Conservation (phyloP, 2,797 vertebrate genomes). For the Calcarius lapponicus region DNA sequence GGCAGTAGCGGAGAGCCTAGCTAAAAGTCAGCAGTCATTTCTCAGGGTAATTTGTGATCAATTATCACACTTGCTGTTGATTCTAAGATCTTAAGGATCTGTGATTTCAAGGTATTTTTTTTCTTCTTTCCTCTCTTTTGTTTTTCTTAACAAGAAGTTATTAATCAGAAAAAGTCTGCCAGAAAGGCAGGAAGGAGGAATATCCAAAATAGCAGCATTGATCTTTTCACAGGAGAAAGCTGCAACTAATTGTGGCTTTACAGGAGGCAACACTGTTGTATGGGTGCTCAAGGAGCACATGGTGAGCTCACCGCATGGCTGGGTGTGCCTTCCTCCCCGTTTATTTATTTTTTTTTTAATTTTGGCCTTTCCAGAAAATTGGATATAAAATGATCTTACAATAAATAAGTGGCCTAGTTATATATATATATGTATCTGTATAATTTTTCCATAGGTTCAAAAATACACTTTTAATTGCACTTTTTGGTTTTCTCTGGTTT, state of each 20-base stretch:
- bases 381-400: background rate
- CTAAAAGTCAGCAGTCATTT: background rate
- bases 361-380: background rate
- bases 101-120: background rate
- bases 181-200: background rate
- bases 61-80: background rate
- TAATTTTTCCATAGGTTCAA: background rate
- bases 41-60: background rate
- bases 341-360: background rate
- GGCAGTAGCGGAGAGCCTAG: background rate
- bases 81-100: background rate
- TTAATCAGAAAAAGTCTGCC: background rate
- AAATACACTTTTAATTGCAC: background rate
- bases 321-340: background rate
- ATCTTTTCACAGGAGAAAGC: background rate
- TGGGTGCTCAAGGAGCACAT: background rate
- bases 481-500: background rate
- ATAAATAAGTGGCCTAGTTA: background rate
- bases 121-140: accelerated
- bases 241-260: background rate
- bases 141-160: background rate
- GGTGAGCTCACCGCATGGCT: background rate
- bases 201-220: background rate
- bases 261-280: background rate
- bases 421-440: no score